Evolutionary conservation across 2,113 vertebrate genomes (phyloP).

Genomic region (Dipodomys spectabilis): DNA sequence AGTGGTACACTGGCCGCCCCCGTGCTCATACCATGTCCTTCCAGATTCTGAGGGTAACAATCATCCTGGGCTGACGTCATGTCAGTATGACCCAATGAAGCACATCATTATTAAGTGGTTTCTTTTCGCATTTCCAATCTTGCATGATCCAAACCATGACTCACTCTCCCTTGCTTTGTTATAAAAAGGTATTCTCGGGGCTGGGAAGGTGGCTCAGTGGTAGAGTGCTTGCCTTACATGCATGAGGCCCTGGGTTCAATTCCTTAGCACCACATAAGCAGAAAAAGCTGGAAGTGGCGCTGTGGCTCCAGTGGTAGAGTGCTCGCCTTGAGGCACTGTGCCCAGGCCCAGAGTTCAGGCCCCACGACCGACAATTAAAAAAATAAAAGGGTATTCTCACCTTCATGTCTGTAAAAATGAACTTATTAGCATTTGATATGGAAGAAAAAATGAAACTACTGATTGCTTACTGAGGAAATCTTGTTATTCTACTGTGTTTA

Average conservation of each 20-base stretch:
- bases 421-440: not conserved
- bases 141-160: conserved; percentile 4
- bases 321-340: too few species aligned
- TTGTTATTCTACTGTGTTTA: not conserved
- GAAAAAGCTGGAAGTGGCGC: too few species aligned
- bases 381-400: not conserved
- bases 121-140: not conserved
- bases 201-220: too few species aligned
- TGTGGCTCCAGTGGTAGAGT: too few species aligned
- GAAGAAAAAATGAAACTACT: not conserved
- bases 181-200: not conserved
- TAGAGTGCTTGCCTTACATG: too few species aligned
- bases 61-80: not conserved
- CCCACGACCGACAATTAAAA: too few species aligned
- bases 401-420: conserved; percentile 11
- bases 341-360: too few species aligned
- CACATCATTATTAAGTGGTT: not conserved
- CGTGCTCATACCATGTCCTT: not conserved
- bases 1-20: not conserved
- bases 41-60: not conserved
- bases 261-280: too few species aligned
- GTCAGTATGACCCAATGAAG: not conserved
- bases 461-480: not conserved
- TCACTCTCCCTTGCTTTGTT: not conserved
- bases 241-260: too few species aligned